Evolutionary conservation across 2,797 vertebrate genomes (phyloP), one percentile per base, ranked within the genome.

Genomic region (Anabas testudineus): DNA sequence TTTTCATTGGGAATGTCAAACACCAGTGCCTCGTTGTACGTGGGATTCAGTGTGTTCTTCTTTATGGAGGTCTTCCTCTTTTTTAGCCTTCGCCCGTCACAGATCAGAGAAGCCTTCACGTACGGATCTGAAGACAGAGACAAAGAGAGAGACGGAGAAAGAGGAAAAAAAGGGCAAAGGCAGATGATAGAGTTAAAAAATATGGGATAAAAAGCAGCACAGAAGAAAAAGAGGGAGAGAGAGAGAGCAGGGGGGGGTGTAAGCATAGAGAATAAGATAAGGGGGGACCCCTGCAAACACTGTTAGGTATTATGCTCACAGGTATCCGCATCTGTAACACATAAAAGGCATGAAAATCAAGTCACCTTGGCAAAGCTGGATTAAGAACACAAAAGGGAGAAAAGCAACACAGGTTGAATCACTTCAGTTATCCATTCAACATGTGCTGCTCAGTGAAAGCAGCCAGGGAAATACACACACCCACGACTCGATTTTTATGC

Each of bases 31-130:
- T 98, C 97, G 13, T 98, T 98, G 91, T 98, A 98, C 1, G 95
- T 96, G 62, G 97, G 97, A 90, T 98, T 98, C 86, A 98, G 93
- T 0, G 97, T 98, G 90, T 98, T 98, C 92, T 97, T 98, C 91
- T 98, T 98, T 83, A 97, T 98, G 67, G 96, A 97, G 0, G 96
- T 98, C 92, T 98, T 98, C 86, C 96, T 94, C 86, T 98, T 98
- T 90, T 98, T 98, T 84, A 97, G 91, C 69, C 97, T 90, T 55
- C 97, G 95, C 13, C 96, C 97, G 56, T 98, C 97, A 4, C 96
- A 96, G 88, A 98, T 94, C 87, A 98, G 93, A 45, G 97, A 98
- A 18, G 96, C 97, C 91, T 98, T 98, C 54, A 97, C 97, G 0
- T 98, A 98, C 15, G 97, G 97, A 86, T 98, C 97, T 98, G 90